Conservation (phyloP, 2,113 vertebrate genomes). For the Pomatostomus ruficeps region DNA sequence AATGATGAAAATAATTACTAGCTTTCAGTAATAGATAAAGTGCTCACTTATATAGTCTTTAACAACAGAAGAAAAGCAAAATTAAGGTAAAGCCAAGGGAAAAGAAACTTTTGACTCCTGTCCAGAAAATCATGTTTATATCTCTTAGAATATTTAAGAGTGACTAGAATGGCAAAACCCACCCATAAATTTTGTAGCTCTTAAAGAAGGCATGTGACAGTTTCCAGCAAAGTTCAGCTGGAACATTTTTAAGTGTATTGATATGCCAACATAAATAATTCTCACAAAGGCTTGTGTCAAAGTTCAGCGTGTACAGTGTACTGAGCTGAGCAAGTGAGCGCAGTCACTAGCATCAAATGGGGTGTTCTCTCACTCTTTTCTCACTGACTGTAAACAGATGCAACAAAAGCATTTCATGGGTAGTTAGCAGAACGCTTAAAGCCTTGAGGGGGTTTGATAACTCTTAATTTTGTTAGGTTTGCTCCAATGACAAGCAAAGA, state of each 20-base stretch:
- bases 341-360: neutral
- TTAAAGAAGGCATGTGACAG: neutral
- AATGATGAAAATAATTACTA: neutral
- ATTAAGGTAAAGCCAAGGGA: neutral
- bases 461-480: neutral
- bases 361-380: neutral
- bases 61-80: neutral
- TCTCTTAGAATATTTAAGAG: neutral
- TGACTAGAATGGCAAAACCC: neutral
- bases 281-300: conserved; percentile 5
- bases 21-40: neutral
- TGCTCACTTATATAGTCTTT: neutral
- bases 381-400: neutral
- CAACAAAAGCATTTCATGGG: neutral
- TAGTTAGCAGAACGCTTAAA: neutral
- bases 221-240: neutral
- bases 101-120: neutral
- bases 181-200: conserved; percentile 1
- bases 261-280: conserved; percentile 47
- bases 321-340: neutral
- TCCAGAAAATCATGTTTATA: neutral
- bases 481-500: neutral
- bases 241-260: conserved; percentile 6
- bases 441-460: neutral
- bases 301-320: conserved; percentile 7